Percentiles rank a stretch among this genome's conserved stretches.
phyloP scores from a whole-genome alignment of 2,797 vertebrate species.

The Merluccius polli region DNA sequence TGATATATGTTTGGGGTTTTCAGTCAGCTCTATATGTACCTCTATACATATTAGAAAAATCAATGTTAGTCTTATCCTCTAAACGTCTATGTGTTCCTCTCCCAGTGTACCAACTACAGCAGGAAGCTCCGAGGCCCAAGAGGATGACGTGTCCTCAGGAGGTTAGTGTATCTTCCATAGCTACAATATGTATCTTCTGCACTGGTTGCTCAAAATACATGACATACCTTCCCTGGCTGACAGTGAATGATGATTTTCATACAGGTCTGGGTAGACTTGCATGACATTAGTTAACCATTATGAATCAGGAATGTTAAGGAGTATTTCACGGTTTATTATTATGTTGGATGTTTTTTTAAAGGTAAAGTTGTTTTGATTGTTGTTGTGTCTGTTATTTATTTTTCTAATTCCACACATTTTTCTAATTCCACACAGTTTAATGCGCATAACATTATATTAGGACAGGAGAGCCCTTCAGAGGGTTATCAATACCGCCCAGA shows the following conservation, averaged over 20 bases:
- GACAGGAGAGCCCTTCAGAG: too few species aligned
- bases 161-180: slow-evolving; percentile 75
- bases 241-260: background rate
- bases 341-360: too few species aligned
- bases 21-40: background rate
- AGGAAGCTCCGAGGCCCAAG: slow-evolving; percentile 94
- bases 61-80: background rate
- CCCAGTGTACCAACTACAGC: slow-evolving; percentile 97
- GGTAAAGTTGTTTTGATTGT: too few species aligned
- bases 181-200: too few species aligned
- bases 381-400: too few species aligned
- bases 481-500: too few species aligned
- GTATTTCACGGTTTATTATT: too few species aligned
- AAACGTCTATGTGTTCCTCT: slow-evolving; percentile 39
- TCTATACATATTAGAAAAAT: too few species aligned
- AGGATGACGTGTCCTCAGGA: slow-evolving; percentile 92
- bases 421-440: background rate
- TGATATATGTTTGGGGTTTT: background rate
- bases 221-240: background rate
- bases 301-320: background rate
- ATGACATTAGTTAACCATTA: background rate
- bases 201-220: background rate
- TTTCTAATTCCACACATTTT: too few species aligned
- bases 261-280: background rate
- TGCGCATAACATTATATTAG: background rate